Percentiles rank a stretch among this genome's conserved stretches.
phyloP scores from a whole-genome alignment of 2,888 invertebrate genomes.

The Ypsolopha scabrella region DNA sequence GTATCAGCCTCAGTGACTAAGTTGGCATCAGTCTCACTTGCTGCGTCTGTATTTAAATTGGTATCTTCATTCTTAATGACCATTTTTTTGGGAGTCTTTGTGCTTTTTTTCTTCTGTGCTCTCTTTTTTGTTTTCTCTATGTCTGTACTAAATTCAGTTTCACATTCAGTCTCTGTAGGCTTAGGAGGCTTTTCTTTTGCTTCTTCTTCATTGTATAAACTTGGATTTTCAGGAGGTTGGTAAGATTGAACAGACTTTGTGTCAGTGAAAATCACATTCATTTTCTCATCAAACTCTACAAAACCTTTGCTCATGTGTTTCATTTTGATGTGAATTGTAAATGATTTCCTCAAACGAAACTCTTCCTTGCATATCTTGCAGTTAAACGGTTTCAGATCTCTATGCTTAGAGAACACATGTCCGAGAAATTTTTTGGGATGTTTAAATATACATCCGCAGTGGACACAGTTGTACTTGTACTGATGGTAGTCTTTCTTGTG shows the following conservation, averaged over 20 bases:
- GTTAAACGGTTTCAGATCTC: slow-evolving; percentile 37
- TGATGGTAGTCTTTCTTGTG: slow-evolving; percentile 30
- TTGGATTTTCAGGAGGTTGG: slow-evolving; percentile 14
- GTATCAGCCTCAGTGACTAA: slow-evolving; percentile 8
- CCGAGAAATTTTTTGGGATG: slow-evolving; percentile 48
- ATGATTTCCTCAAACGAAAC: slow-evolving; percentile 37
- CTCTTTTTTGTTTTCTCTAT: slow-evolving; percentile 1
- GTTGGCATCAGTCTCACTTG: slow-evolving; percentile 19
- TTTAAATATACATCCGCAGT: slow-evolving; percentile 34
- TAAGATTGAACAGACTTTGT: slow-evolving; percentile 37
- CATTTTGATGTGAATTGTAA: slow-evolving; percentile 52
- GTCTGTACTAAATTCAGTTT: neutral
- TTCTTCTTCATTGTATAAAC: slow-evolving; percentile 2
- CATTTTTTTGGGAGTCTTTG: neutral
- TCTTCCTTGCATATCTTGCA: slow-evolving; percentile 44
- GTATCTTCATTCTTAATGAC: neutral
- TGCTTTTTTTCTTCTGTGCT: neutral
- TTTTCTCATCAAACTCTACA: slow-evolving; percentile 48
- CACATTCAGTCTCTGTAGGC: neutral
- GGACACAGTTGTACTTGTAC: slow-evolving; percentile 45
- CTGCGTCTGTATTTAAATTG: slow-evolving; percentile 6
- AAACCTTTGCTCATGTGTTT: slow-evolving; percentile 39
- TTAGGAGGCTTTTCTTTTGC: neutral
- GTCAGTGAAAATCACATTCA: slow-evolving; percentile 43
- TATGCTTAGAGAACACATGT: slow-evolving; percentile 41